Evolutionary conservation across 2,797 vertebrate species (phyloP), one percentile per base, ranked within the genome.

Genomic region (Sorex maritimensis): DNA sequence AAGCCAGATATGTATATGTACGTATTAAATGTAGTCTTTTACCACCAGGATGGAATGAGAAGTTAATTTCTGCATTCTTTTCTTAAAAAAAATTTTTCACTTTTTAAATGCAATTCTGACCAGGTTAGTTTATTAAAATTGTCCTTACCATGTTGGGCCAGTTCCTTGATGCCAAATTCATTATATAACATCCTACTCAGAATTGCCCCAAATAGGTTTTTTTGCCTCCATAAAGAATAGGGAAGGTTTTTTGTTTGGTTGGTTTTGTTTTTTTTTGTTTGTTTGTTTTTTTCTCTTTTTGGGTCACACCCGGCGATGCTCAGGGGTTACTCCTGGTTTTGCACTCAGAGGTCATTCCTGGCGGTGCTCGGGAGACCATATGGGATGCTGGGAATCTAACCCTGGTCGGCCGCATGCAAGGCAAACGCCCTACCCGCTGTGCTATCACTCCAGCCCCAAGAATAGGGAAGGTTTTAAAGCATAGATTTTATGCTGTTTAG

Each of bases 81-180:
- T 91, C 67, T 65, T 61, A 44, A 81, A 67, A 11, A 44, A 44
- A 44, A 44, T 41, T 73, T 91, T 89, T n/a, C 55, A 92, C 6
- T 80, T 91, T 68, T 71, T 67, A 44, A 67, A 13, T 34, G 5
- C 41, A 63, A 52, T 74, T 94, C 44, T 88, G 38, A 7, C n/a
- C 34, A 65, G 49, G 46, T 71, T 61, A 28, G 72, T 21, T 81
- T 90, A 65, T 82, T 93, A 75, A 77, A 90, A 91, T 80, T 77
- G 63, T 12, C 26, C 13, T 24, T 52, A 26, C 34, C 12, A 0
- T 79, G 5, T 67, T 91, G n/a, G 10, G 26, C 19, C 30, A 61
- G 15, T 91, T 94, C 28, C 30, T 90, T 95, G 19, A 74, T 75
- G 28, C 21, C 83, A 61, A 86, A 55, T 88, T 95, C 65, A 92